A percentile compares a stretch with the other conserved stretches of the same genome.
phyloP scores from a whole-genome alignment of 2,797 vertebrate species.

The Cynodonichthys magdalenae region DNA sequence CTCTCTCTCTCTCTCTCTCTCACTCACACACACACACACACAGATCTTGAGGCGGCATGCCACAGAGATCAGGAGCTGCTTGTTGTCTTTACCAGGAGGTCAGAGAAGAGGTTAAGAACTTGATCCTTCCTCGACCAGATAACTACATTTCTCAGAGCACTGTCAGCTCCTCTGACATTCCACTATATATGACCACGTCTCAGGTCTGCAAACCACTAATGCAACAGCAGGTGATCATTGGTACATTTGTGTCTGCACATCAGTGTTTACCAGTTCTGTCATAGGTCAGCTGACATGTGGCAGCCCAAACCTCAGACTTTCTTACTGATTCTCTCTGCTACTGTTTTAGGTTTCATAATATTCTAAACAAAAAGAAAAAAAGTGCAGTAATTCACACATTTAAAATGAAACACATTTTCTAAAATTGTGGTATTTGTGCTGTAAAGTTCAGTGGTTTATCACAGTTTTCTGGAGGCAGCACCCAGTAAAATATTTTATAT shows the following conservation, averaged over 20 bases:
- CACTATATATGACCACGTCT: constrained; percentile 62
- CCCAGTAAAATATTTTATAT: no score
- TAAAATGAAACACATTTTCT: no score
- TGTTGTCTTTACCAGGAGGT: constrained; percentile 81
- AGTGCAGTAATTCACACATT: neutral
- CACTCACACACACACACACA: constrained; percentile 28
- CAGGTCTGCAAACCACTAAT: constrained; percentile 60
- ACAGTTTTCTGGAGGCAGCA: neutral
- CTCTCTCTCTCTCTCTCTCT: constrained; percentile 20
- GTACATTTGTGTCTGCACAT: constrained; percentile 17
- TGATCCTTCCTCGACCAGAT: constrained; percentile 79
- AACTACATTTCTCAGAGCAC: constrained; percentile 77
- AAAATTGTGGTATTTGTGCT: neutral
- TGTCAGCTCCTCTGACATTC: constrained; percentile 76
- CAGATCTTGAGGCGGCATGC: constrained; percentile 64
- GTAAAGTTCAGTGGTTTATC: neutral
- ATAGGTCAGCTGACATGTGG: constrained; percentile 28
- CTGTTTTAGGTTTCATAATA: neutral
- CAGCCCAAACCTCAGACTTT: constrained; percentile 18
- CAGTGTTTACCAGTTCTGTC: constrained; percentile 55
- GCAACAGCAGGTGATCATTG: constrained; percentile 62
- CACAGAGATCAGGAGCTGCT: constrained; percentile 75
- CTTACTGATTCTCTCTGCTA: neutral
- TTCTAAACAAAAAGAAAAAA: neutral
- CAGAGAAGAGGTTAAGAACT: constrained; percentile 82